phyloP scores from a whole-genome alignment of 2,113 vertebrate genomes.

The Pluvianellus socialis region DNA sequence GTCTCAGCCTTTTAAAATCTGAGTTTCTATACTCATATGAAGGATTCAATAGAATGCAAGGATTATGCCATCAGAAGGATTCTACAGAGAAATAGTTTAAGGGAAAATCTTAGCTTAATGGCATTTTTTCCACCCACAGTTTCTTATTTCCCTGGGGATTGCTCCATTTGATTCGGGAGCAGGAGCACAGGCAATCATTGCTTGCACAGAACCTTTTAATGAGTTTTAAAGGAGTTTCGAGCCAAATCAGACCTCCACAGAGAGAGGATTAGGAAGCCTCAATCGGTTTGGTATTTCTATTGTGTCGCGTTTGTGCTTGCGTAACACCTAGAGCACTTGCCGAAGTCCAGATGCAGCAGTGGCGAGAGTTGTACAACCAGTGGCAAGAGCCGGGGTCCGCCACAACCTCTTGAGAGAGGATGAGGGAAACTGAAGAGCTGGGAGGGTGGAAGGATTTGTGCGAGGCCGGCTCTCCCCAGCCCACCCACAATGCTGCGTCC shows the following conservation, averaged over 20 bases:
- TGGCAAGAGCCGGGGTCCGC: neutral
- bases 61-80: neutral
- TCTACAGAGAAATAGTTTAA: neutral
- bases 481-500: rapidly evolving
- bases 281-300: neutral
- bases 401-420: neutral
- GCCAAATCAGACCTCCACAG: neutral
- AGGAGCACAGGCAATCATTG: rapidly evolving
- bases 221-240: neutral
- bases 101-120: neutral
- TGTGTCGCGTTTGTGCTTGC: neutral
- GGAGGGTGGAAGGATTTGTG: neutral
- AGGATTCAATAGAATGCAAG: neutral
- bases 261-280: neutral
- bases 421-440: neutral
- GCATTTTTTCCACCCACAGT: neutral
- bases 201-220: neutral
- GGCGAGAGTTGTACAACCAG: neutral
- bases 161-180: neutral
- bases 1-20: neutral
- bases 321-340: neutral
- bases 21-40: rapidly evolving
- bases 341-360: rapidly evolving
- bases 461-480: neutral
- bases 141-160: neutral